Evolutionary conservation across 2,797 vertebrate genomes (phyloP), one percentile per base, ranked within the genome.

Genomic region (Peromyscus eremicus): DNA sequence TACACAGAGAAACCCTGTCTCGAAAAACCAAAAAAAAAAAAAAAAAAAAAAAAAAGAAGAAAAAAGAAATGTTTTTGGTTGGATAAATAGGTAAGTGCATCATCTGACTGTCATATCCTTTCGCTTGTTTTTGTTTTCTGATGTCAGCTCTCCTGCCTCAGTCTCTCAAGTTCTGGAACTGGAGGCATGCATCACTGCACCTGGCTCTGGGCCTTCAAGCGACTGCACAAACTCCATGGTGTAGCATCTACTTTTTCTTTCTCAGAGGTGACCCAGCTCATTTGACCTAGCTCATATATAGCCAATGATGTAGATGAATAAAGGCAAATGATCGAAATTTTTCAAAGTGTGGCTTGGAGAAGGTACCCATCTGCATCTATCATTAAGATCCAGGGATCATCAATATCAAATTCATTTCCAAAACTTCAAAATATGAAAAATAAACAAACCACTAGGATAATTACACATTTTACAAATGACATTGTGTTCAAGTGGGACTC

Each of bases 261-360:
- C 34, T 43, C 12, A 89, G 40, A 80, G 76, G 12, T 34, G 11
- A 93, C 89, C 46, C 83, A 43, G 13, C 27, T 96, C 75, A 25
- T 32, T 77, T 9, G 49, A 49, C 49, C 49, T 49, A 12, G 11
- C 49, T 49, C 21, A 34, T 7, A 43, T 55, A 29, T 57, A 80
- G 81, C 68, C 57, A 62, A 29, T 73, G 64, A 87, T 49, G 32
- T 8, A 91, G 73, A 93, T 75, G 73, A 92, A 96, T 70, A 76
- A 96, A 94, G 75, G 52, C 34, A 93, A 94, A 92, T 93, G 57
- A 68, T 77, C 7, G 90, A 97, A 92, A 82, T 25, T 6, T 60
- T 95, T 90, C 73, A 79, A 80, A 80, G 75, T 71, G 81, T 82
- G 96, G 73, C 76, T 84, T 79, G 71, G 34, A 91, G 84, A 96